A percentile compares a stretch with the other conserved stretches of the same genome.
phyloP scores from a whole-genome alignment of 2,113 vertebrate species.

The Verasper variegatus region DNA sequence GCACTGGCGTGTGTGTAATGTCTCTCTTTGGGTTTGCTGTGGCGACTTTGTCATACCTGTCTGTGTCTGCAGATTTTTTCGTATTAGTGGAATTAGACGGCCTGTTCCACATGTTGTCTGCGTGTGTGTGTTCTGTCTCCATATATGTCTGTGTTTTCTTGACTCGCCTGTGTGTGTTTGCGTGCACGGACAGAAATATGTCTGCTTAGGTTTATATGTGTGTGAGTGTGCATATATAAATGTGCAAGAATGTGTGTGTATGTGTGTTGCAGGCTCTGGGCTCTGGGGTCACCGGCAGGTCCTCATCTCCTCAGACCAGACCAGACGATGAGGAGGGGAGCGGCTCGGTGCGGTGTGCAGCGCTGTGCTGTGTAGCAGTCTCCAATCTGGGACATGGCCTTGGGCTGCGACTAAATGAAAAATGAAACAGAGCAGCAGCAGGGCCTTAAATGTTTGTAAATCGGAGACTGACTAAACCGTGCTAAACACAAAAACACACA shows the following conservation, averaged over 20 bases:
- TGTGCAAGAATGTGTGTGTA: constrained; percentile 59
- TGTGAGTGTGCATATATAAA: constrained; percentile 66
- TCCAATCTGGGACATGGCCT: constrained; percentile 78
- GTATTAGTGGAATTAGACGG: constrained; percentile 75
- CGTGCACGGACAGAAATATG: constrained; percentile 54
- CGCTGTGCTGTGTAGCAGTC: constrained; percentile 62
- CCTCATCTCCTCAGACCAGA: constrained; percentile 77
- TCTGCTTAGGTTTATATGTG: constrained; percentile 42
- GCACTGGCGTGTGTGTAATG: constrained; percentile 44
- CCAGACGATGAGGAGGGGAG: constrained; percentile 75
- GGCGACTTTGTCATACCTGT: constrained; percentile 65
- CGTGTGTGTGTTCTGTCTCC: constrained; percentile 61
- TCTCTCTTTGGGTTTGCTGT: constrained; percentile 56
- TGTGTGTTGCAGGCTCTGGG: constrained; percentile 59
- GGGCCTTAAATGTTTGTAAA: constrained; percentile 79
- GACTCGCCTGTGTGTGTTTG: constrained; percentile 47
- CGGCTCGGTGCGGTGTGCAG: constrained; percentile 52
- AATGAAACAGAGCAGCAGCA: constrained; percentile 71
- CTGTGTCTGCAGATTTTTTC: constrained; percentile 66
- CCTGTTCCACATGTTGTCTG: constrained; percentile 71
- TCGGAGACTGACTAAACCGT: constrained; percentile 72
- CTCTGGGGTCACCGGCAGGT: constrained; percentile 78
- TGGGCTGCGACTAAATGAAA: constrained; percentile 80
- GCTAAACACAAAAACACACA: constrained; percentile 75
- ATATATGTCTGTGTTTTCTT: constrained; percentile 68